Percentiles rank a stretch among this genome's conserved stretches.
Evolutionary conservation across 2,888 invertebrate genomes (phyloP).

Genomic region (Ormyrus labotus): DNA sequence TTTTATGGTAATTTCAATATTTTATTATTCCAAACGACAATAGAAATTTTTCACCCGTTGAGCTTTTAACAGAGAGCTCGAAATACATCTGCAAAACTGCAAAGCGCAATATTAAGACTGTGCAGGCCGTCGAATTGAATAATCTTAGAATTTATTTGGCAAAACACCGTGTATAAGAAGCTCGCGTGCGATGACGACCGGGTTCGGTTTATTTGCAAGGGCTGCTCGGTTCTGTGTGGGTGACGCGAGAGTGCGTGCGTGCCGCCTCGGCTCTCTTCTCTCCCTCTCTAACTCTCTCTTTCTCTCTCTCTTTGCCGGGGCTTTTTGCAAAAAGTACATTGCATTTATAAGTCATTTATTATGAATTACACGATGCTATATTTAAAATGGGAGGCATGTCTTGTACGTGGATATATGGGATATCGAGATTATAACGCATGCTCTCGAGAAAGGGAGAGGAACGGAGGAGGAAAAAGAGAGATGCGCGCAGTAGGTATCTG

Average conservation of each 20-base stretch:
- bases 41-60: too few species aligned
- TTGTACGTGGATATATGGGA: conserved; percentile 75
- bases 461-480: background rate
- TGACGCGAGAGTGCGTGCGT: background rate
- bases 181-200: conserved; percentile 18
- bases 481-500: conserved; percentile 42
- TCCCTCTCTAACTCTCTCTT: too few species aligned
- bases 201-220: conserved; percentile 11
- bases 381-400: conserved; percentile 74
- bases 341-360: conserved; percentile 76
- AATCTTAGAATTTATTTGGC: background rate
- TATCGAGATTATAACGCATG: conserved; percentile 72
- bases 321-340: conserved; percentile 54
- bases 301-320: too few species aligned
- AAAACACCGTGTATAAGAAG: conserved; percentile 1
- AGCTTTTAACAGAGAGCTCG: too few species aligned
- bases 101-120: too few species aligned
- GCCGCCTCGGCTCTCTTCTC: too few species aligned
- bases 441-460: conserved; percentile 9
- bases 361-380: conserved; percentile 76
- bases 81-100: too few species aligned
- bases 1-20: too few species aligned
- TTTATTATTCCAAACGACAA: too few species aligned
- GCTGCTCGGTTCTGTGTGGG: conserved; percentile 11
- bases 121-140: too few species aligned